Evolutionary conservation across 2,888 invertebrate species (phyloP), one percentile per base, ranked within the genome.

Genomic region (Drosophila flavopinicola): DNA sequence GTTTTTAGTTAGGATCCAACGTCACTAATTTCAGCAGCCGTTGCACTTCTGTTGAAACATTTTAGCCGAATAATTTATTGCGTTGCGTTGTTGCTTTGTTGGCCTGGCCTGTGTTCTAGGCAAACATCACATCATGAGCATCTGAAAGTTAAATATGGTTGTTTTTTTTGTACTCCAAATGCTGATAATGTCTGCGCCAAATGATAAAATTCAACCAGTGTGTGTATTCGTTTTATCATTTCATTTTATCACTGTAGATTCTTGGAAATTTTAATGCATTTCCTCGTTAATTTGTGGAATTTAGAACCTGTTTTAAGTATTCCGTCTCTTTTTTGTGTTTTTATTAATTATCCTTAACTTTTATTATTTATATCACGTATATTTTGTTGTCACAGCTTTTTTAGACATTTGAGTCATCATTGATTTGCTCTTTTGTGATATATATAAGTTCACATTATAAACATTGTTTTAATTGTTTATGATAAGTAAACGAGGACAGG

Each of bases 141-240:
- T 59, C 80, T 83, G 77, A 42, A 79, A 79, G 56, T 59, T 59
- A 79, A 60, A 76, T 48, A 56, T 64, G 24, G 15, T 23, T 33
- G 60, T 41, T 51, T 20, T 23, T 33, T 65, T 41, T 51, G 4
- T 48, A 63, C 38, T 63, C 7, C 6, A 15, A 11, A 15, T 32
- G 23, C 13, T 64, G 57, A 58, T 52, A 52, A 32, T 15, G 7
- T 25, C 17, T 20, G 27, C 4, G 11, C 6, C 9, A 35, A 27
- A 25, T 42, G 37, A 47, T 64, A 32, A 66, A 37, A 45, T 17
- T 39, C 10, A 13, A 13, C 29, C n/a, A 58, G 6, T 48, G 9
- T 2, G 6, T 5, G 1, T 6, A 7, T 44, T 49, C 9, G 20
- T 20, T 57, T 42, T 25, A 33, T 57, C 24, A 47, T 13, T 30